Percentiles rank a stretch among this genome's conserved stretches.
These are phyloP conservation scores for Barnardius zonarius DNA, from an alignment of 2,113 vertebrate genomes.

Conservation along the genomic window DNA sequence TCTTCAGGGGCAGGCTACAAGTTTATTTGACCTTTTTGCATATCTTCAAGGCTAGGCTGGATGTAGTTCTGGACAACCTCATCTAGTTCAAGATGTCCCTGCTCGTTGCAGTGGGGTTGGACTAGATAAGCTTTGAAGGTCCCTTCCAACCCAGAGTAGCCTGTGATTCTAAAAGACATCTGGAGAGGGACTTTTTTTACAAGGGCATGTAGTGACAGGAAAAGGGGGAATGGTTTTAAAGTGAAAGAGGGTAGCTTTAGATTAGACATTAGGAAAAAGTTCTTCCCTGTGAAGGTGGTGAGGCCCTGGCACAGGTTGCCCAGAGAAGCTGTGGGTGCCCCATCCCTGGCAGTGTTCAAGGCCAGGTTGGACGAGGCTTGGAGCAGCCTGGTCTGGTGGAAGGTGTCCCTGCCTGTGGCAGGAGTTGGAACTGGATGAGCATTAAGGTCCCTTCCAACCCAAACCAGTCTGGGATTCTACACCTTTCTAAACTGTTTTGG, in stretches of 20 bases:
- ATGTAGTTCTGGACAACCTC: background rate
- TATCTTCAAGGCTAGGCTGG: background rate
- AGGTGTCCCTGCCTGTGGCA: background rate
- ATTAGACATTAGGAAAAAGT: background rate
- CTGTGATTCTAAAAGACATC: background rate
- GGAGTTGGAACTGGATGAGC: background rate
- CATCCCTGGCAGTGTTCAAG: background rate
- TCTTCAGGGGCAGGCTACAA: background rate
- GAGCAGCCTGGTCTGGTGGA: background rate
- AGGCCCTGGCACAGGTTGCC: background rate
- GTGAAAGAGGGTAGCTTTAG: background rate
- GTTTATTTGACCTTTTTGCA: background rate
- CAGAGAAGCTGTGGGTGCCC: background rate
- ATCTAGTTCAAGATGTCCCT: background rate
- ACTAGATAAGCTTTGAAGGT: background rate
- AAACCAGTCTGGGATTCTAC: background rate
- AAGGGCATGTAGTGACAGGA: background rate
- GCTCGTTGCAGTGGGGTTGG: background rate
- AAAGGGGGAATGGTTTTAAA: background rate
- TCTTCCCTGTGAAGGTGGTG: background rate
- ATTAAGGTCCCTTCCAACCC: background rate
- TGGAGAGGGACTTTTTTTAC: background rate
- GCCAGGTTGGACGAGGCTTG: background rate
- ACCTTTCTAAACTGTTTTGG: background rate
- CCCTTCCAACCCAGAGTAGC: background rate